Evolutionary conservation across 2,113 vertebrate genomes (phyloP).

Genomic region (Forbesichthys agassizii): DNA sequence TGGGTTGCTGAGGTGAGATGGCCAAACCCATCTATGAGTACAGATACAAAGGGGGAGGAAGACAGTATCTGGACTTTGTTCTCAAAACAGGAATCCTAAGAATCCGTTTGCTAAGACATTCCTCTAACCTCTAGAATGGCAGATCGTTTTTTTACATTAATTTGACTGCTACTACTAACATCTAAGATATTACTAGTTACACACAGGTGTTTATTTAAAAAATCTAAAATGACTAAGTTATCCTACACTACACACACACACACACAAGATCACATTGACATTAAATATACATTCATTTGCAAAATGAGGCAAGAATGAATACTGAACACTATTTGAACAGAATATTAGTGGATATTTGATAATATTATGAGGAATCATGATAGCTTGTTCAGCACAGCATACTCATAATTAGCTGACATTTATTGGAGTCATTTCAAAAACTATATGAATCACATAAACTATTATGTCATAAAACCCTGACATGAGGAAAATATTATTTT

Average conservation of each 20-base stretch:
- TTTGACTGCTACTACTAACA: no score
- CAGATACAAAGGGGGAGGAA: slow-evolving; percentile 31
- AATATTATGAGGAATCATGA: neutral
- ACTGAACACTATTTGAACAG: no score
- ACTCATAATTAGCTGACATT: neutral
- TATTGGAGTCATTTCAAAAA: neutral
- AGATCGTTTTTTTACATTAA: no score
- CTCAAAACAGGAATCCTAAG: neutral
- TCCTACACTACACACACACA: no score
- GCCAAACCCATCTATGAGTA: slow-evolving; percentile 43
- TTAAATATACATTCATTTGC: no score
- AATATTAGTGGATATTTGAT: neutral
- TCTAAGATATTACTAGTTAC: no score
- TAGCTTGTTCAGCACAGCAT: neutral
- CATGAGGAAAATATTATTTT: neutral
- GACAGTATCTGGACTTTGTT: neutral
- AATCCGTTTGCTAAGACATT: neutral
- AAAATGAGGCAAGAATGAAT: no score
- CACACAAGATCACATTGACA: no score
- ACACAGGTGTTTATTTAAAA: no score
- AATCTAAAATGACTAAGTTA: no score
- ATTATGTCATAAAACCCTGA: neutral
- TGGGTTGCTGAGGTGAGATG: slow-evolving; percentile 52
- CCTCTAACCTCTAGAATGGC: neutral
- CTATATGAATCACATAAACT: neutral